Evolutionary conservation across 2,113 vertebrate species (phyloP), one percentile per base, ranked within the genome.

Genomic region (Tragelaphus strepsiceros): DNA sequence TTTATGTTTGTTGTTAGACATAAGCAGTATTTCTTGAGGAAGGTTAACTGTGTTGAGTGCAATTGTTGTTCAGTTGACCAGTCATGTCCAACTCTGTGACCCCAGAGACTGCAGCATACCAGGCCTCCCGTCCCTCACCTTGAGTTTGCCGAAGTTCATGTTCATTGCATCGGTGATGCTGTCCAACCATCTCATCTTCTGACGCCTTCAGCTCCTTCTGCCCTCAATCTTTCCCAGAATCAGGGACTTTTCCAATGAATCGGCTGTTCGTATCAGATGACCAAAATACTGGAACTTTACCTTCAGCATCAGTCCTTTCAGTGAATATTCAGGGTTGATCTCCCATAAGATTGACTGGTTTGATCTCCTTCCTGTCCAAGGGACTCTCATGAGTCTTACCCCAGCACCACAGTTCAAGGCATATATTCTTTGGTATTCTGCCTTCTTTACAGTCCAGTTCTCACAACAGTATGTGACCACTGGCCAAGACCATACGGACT

Each of bases 1-100:
- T 43, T 71, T 59, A 11, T 77, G 80, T 96, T 85, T 61, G 32
- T 88, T 64, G 16, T 93, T 53, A 94, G 51, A 83, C 16, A 9
- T 51, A 92, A 39, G 13, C 88, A 88, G 0, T 77, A 30, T 24
- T 81, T 96, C 39, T 51, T 84, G 51, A 74, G 32, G 67, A 91
- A 95, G 51, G 39, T 43, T 95, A 84, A 32, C 17, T 74, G 43
- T 53, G 7, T 58, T 59, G 53, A 81, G 43, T 82, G 22, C 26
- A 53, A 6, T 35, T 56, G 26, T 19, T 71, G 19, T 39, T 71
- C n/a, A 71, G 19, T 39, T 71, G n/a, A 71, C n/a, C n/a, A 22
- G 19, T 39, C n/a, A 71, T 71, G 19, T 71, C 67, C 67, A 22
- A 39, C 67, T 71, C 67, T 71, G n/a, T 7, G n/a, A 71, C 67